phyloP scores from a whole-genome alignment of 2,888 invertebrate genomes.

The Aspidiotus rigidus region DNA sequence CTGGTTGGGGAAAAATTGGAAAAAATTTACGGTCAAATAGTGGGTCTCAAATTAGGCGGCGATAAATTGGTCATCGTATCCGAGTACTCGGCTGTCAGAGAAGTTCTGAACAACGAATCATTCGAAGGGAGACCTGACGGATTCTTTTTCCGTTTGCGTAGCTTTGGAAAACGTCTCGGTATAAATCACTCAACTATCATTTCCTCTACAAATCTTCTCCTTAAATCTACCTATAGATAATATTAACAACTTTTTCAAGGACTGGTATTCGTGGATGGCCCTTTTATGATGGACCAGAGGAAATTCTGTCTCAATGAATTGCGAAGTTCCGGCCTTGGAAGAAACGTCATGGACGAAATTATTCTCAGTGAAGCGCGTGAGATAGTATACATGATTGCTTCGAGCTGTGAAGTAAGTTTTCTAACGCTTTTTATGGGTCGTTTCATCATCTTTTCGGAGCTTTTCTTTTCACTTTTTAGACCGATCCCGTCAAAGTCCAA shows the following conservation, averaged over 20 bases:
- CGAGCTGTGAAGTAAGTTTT: conserved; percentile 28
- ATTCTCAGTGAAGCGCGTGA: conserved; percentile 51
- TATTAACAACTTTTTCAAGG: conserved; percentile 40
- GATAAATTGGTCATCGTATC: conserved; percentile 55
- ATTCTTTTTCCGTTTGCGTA: conserved; percentile 57
- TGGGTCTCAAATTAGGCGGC: conserved; percentile 57
- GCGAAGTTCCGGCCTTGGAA: conserved; percentile 55
- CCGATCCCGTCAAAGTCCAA: conserved; percentile 46
- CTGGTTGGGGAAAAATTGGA: conserved; percentile 53
- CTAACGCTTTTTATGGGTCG: not conserved
- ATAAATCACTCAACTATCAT: not conserved
- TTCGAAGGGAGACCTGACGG: conserved; percentile 63
- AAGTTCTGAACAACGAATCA: conserved; percentile 53
- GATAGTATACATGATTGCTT: conserved; percentile 41
- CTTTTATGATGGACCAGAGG: conserved; percentile 56
- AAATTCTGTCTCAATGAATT: conserved; percentile 58
- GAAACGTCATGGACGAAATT: conserved; percentile 52
- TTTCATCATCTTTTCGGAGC: conserved; percentile 2
- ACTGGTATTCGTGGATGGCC: conserved; percentile 60
- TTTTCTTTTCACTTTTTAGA: too few relatives aligned
- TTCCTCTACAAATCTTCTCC: too few relatives aligned
- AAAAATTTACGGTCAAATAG: conserved; percentile 53
- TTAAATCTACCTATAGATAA: conserved; percentile 10
- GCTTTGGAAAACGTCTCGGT: conserved; percentile 60
- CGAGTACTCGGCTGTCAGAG: conserved; percentile 53